Conservation (phyloP, 2,888 invertebrate species). For the Torymus aiolomorphi region DNA sequence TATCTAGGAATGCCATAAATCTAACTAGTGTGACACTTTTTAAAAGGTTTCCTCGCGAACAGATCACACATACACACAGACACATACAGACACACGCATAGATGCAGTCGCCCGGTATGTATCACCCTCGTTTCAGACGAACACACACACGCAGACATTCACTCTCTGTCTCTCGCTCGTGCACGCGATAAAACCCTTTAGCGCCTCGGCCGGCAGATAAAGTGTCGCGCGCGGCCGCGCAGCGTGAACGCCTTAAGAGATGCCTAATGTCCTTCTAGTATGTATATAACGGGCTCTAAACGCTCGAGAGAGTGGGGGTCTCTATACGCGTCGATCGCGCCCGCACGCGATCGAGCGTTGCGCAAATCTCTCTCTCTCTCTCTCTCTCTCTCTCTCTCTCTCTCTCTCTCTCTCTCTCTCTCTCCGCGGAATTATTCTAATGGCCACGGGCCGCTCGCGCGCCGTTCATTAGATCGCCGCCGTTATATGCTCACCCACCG, state of each 20-base stretch:
- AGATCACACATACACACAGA: background rate
- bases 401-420: background rate
- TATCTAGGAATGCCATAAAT: slow-evolving; percentile 48
- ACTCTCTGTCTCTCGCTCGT: slow-evolving; percentile 1
- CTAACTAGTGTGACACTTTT: slow-evolving; percentile 26
- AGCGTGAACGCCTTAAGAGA: background rate
- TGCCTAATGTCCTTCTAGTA: slow-evolving; percentile 23
- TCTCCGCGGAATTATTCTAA: slow-evolving; percentile 47
- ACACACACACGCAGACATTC: background rate
- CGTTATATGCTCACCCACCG: slow-evolving; percentile 20
- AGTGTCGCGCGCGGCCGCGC: slow-evolving; percentile 29
- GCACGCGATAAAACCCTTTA: slow-evolving; percentile 40
- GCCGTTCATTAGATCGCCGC: slow-evolving; percentile 43
- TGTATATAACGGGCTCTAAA: background rate
- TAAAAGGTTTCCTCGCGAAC: slow-evolving; percentile 1
- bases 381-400: background rate
- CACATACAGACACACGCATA: background rate
- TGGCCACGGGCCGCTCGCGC: slow-evolving; percentile 4
- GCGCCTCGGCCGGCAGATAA: slow-evolving; percentile 30
- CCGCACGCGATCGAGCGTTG: slow-evolving; percentile 37
- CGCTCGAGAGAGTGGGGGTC: no score
- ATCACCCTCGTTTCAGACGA: no score
- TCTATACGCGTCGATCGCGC: background rate
- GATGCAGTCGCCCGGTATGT: background rate
- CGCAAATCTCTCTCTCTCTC: slow-evolving; percentile 20